Percentiles rank a stretch among this genome's conserved stretches.
phyloP scores from a whole-genome alignment of 2,888 invertebrate genomes.

The Drosophila flavopinicola region DNA sequence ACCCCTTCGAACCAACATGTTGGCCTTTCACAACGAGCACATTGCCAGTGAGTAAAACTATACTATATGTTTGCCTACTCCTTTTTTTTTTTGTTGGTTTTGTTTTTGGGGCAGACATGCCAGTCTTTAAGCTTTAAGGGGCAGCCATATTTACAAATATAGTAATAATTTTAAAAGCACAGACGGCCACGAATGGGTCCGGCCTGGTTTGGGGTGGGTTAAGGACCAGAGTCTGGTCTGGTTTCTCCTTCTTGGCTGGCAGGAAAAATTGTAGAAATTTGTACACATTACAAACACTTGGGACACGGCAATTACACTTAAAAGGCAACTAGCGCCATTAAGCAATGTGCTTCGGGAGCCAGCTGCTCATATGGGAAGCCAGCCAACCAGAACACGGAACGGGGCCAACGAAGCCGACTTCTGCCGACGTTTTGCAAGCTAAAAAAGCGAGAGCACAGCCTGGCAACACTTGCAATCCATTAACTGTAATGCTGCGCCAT shows the following conservation, averaged over 20 bases:
- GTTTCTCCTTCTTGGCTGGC: slow-evolving; percentile 29
- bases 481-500: slow-evolving; percentile 66
- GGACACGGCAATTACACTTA: slow-evolving; percentile 80
- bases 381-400: slow-evolving; percentile 12
- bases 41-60: slow-evolving; percentile 83
- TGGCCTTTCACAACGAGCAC: slow-evolving; percentile 85
- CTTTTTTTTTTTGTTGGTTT: background rate
- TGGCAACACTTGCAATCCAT: slow-evolving; percentile 76
- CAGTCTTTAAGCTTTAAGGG: slow-evolving; percentile 36
- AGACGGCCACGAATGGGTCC: slow-evolving; percentile 34
- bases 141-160: slow-evolving; percentile 56
- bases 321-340: slow-evolving; percentile 76
- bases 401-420: slow-evolving; percentile 18
- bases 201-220: background rate
- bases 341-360: slow-evolving; percentile 60
- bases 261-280: slow-evolving; percentile 63
- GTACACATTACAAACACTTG: slow-evolving; percentile 74
- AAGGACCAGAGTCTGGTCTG: background rate
- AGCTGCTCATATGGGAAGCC: slow-evolving; percentile 64
- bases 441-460: slow-evolving; percentile 51
- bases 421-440: slow-evolving; percentile 53
- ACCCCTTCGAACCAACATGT: slow-evolving; percentile 75
- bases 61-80: slow-evolving; percentile 11
- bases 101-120: background rate
- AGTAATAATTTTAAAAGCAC: slow-evolving; percentile 80